Percentiles rank a stretch among this genome's conserved stretches.
Conservation (phyloP, 2,888 invertebrate species). For the Aporophyla lueneburgensis region DNA sequence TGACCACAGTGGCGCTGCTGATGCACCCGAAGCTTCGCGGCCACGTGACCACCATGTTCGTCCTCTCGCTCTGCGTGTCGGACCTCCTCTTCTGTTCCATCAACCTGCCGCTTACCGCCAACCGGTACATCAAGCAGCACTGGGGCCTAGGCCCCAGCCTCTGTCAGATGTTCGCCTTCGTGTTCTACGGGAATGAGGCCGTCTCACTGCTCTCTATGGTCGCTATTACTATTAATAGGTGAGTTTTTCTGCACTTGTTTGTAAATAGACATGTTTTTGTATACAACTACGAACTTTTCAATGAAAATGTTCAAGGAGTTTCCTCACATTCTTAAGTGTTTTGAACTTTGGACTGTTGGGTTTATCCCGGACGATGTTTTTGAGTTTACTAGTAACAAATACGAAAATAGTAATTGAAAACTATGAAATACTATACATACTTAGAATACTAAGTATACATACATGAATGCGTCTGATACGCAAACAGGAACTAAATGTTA, state of each 20-base stretch:
- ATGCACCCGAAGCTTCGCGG: constrained; percentile 94
- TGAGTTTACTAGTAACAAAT: neutral
- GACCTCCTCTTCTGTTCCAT: constrained; percentile 96
- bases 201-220: constrained; percentile 97
- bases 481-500: constrained; percentile 38
- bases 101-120: constrained; percentile 96
- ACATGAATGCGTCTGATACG: neutral
- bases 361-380: constrained; percentile 37
- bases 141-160: constrained; percentile 95
- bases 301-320: constrained; percentile 33
- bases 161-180: constrained; percentile 96
- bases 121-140: constrained; percentile 94
- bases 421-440: neutral
- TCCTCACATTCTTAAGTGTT: constrained; percentile 1
- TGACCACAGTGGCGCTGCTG: constrained; percentile 95
- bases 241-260: constrained; percentile 67
- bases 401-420: constrained; percentile 5
- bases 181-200: constrained; percentile 97
- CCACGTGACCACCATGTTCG: constrained; percentile 97
- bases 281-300: constrained; percentile 31
- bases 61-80: constrained; percentile 96
- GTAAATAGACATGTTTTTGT: constrained; percentile 33
- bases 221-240: constrained; percentile 97
- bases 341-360: constrained; percentile 26
- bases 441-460: too few relatives aligned